These are phyloP conservation scores for Amiota mariae DNA, from an alignment of 2,888 invertebrate genomes.

Conservation along the genomic window DNA sequence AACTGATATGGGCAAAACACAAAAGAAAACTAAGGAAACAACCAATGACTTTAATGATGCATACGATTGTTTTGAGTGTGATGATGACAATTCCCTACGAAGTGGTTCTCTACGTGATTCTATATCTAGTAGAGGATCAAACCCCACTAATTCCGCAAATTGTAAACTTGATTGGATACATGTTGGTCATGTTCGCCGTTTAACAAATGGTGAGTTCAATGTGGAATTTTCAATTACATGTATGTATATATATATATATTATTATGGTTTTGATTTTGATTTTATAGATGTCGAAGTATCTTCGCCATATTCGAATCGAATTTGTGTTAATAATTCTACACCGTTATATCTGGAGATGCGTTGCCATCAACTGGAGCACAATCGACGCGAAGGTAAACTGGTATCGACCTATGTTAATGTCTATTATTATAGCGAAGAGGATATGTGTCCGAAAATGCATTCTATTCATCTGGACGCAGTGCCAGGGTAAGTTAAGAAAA, in stretches of 20 bases:
- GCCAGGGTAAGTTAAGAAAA: conserved; percentile 58
- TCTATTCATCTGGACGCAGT: conserved; percentile 71
- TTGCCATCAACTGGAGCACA: conserved; percentile 61
- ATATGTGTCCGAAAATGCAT: conserved; percentile 64
- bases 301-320: conserved; percentile 67
- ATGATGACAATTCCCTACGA: background rate
- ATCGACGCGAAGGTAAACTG: conserved; percentile 67
- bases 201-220: conserved; percentile 59
- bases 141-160: background rate
- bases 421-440: conserved; percentile 70
- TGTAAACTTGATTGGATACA: conserved; percentile 59
- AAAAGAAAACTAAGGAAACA: conserved; percentile 23
- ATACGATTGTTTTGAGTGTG: background rate
- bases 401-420: conserved; percentile 71
- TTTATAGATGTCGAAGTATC: conserved; percentile 67
- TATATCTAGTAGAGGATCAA: background rate
- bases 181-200: conserved; percentile 65
- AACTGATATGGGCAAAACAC: background rate
- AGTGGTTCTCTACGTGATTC: background rate
- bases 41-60: conserved; percentile 21
- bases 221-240: no score
- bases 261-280: background rate
- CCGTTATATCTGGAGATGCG: conserved; percentile 72
- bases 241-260: no score
- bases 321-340: conserved; percentile 70